Evolutionary conservation across 2,888 invertebrate genomes (phyloP).

Genomic region (Aphelenchoides bicaudatus): DNA sequence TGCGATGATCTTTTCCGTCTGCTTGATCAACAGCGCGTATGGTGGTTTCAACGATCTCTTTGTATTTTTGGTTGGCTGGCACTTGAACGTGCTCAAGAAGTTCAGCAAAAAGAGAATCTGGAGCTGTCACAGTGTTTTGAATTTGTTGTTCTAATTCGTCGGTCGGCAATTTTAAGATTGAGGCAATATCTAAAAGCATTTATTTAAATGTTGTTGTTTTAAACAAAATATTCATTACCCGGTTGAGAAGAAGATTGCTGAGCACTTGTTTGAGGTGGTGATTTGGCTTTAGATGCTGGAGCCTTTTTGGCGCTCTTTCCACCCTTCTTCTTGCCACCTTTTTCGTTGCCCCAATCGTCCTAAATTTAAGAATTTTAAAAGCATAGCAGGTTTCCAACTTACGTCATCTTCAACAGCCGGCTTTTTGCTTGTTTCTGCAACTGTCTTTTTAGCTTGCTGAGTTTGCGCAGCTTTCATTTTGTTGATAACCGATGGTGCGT

Average conservation of each 20-base stretch:
- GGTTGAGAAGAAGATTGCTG: slow-evolving; percentile 8
- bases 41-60: not conserved
- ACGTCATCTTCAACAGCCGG: slow-evolving; percentile 28
- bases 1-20: slow-evolving; percentile 20
- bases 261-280: slow-evolving; percentile 12
- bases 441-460: slow-evolving; percentile 39
- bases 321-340: slow-evolving; percentile 38
- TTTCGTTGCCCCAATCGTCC: slow-evolving; percentile 35
- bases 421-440: slow-evolving; percentile 20
- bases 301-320: slow-evolving; percentile 38
- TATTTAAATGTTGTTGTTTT: not conserved
- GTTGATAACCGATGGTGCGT: slow-evolving; percentile 35
- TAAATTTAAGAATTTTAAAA: slow-evolving; percentile 27
- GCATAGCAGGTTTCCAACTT: not conserved
- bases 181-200: not conserved
- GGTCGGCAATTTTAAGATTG: slow-evolving; percentile 1
- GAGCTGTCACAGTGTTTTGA: slow-evolving; percentile 1
- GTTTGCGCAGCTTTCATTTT: slow-evolving; percentile 25
- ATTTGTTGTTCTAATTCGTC: not conserved
- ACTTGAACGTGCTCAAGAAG: slow-evolving; percentile 19
- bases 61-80: slow-evolving; percentile 3
- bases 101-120: slow-evolving; percentile 25
- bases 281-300: slow-evolving; percentile 25
- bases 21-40: slow-evolving; percentile 13
- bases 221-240: too few species aligned